Evolutionary conservation across 2,888 invertebrate species (phyloP).

Genomic region (Cryptocephalus moraei): DNA sequence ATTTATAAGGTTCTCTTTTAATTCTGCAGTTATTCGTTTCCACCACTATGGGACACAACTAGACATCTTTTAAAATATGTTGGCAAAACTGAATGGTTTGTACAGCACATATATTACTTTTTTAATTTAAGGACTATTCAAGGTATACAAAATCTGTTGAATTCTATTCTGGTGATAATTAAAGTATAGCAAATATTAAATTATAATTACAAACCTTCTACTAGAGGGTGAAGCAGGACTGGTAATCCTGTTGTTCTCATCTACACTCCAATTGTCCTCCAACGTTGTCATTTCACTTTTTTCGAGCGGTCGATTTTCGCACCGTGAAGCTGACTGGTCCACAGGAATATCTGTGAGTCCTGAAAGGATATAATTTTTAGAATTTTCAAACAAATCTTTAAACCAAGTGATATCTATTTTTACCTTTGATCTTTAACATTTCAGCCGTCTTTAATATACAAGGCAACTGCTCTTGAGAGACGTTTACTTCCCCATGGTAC

Average conservation of each 20-base stretch:
- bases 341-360: conserved; percentile 78
- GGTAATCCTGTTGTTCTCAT: conserved; percentile 48
- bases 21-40: too few species aligned
- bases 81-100: too few species aligned
- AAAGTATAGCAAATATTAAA: too few species aligned
- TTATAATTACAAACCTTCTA: conserved; percentile 26
- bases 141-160: too few species aligned
- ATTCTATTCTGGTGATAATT: too few species aligned
- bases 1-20: too few species aligned
- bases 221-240: conserved; percentile 44
- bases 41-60: too few species aligned
- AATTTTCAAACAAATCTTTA: too few species aligned
- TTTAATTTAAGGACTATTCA: too few species aligned
- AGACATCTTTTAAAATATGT: too few species aligned
- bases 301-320: conserved; percentile 48
- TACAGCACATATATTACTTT: too few species aligned
- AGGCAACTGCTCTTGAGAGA: conserved; percentile 78
- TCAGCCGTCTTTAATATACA: conserved; percentile 73
- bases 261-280: conserved; percentile 49
- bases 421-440: conserved; percentile 73
- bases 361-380: conserved; percentile 8
- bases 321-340: conserved; percentile 61
- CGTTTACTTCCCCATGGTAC: conserved; percentile 88
- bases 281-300: conserved; percentile 44
- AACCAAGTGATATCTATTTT: neutral